Conservation (phyloP, 2,113 vertebrate genomes). For the Platichthys flesus region DNA sequence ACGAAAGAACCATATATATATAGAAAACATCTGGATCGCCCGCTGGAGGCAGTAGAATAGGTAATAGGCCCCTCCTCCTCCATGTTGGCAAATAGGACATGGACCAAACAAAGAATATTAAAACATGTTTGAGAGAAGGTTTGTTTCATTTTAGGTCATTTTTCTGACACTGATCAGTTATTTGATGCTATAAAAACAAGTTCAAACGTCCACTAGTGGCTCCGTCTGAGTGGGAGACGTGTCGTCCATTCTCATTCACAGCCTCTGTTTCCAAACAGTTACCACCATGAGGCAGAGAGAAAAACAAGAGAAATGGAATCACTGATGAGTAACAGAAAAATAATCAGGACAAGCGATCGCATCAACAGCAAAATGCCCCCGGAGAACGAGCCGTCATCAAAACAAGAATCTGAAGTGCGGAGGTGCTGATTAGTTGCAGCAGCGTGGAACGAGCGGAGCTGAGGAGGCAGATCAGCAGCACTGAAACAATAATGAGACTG, state of each 20-base stretch:
- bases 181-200: too few relatives aligned
- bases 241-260: background rate
- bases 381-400: conserved; percentile 47
- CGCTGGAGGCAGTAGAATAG: too few relatives aligned
- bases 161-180: too few relatives aligned
- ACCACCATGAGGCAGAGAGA: background rate
- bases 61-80: too few relatives aligned
- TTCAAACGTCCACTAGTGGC: too few relatives aligned
- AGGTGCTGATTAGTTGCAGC: conserved; percentile 48
- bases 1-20: too few relatives aligned
- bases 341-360: conserved; percentile 26
- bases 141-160: too few relatives aligned
- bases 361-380: conserved; percentile 37
- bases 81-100: too few relatives aligned
- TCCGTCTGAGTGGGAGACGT: too few relatives aligned
- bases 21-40: too few relatives aligned
- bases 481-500: conserved; percentile 56
- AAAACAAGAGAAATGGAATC: background rate
- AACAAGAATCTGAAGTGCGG: conserved; percentile 48
- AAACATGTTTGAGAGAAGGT: too few relatives aligned
- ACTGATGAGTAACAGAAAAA: conserved; percentile 44
- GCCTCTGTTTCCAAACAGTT: background rate
- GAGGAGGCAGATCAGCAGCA: conserved; percentile 45
- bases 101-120: too few relatives aligned
- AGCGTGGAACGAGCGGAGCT: conserved; percentile 4